Evolutionary conservation across 2,797 vertebrate species (phyloP).

Genomic region (Clangula hyemalis): DNA sequence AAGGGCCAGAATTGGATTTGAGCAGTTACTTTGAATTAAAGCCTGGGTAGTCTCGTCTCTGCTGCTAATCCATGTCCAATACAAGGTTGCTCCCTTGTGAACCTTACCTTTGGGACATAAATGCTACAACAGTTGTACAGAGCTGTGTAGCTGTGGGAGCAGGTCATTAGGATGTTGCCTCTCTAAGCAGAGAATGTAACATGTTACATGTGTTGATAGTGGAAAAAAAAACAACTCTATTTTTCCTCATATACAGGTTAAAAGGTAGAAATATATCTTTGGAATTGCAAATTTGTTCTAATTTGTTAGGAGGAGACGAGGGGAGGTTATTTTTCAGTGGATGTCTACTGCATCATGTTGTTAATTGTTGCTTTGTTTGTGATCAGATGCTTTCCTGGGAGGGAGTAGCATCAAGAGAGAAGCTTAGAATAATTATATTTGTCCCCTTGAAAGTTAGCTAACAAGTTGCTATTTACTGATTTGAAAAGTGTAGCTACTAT

Average conservation of each 20-base stretch:
- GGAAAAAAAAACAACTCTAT: background rate
- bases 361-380: constrained; percentile 40
- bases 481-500: background rate
- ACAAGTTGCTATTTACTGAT: background rate
- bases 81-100: accelerated
- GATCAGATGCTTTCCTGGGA: constrained; percentile 22
- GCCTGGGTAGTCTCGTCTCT: background rate
- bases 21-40: background rate
- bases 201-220: background rate
- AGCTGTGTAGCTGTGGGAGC: background rate
- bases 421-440: constrained; percentile 4
- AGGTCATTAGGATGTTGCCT: background rate
- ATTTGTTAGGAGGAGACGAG: background rate
- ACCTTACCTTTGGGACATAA: background rate
- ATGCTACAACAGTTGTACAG: background rate
- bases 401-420: background rate
- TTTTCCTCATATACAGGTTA: background rate
- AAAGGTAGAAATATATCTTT: background rate
- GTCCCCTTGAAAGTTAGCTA: constrained; percentile 19
- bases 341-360: background rate
- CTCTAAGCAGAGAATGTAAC: background rate
- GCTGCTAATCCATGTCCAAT: background rate
- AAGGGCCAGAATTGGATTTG: background rate
- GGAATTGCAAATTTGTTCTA: background rate
- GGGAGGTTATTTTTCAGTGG: background rate